These are phyloP conservation scores for Drosophila aldrichi DNA, from an alignment of 2,888 invertebrate species.

Conservation along the genomic window DNA sequence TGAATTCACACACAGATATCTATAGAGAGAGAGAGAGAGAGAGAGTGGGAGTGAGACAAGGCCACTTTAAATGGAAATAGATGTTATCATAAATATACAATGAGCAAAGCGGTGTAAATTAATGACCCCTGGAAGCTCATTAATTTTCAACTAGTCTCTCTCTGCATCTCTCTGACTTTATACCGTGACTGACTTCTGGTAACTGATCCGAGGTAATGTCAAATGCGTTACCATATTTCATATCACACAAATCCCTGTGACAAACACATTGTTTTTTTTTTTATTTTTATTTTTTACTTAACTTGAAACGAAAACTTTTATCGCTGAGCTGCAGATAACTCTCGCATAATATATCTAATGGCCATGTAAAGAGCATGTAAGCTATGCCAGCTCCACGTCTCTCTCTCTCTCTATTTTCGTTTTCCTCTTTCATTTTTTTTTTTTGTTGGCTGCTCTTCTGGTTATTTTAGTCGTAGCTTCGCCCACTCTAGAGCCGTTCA, in stretches of 20 bases:
- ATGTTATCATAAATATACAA: not conserved
- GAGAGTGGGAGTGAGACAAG: too few relatives aligned
- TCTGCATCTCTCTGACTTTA: too few relatives aligned
- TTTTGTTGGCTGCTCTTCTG: conserved; percentile 4
- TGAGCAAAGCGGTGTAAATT: not conserved
- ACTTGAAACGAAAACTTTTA: conserved; percentile 36
- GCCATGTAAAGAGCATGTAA: conserved; percentile 61
- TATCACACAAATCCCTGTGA: conserved; percentile 18
- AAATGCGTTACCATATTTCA: conserved; percentile 39
- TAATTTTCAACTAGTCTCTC: not conserved
- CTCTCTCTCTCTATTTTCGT: not conserved
- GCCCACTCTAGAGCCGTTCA: not conserved
- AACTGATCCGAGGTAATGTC: conserved; percentile 9
- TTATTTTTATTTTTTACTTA: conserved; percentile 21
- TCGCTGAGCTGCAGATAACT: conserved; percentile 31
- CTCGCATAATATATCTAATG: conserved; percentile 58
- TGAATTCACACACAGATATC: conserved; percentile 1
- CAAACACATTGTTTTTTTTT: conserved; percentile 33
- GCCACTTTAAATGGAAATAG: not conserved
- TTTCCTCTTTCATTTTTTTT: not conserved
- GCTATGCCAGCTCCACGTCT: conserved; percentile 20
- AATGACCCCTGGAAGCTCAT: not conserved
- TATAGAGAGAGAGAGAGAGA: not conserved
- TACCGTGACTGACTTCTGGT: not conserved
- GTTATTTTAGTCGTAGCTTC: not conserved